Base-by-base conservation (phyloP, 1,140 invertebrate genomes). In the Drosophila kurseongensis region DNA sequence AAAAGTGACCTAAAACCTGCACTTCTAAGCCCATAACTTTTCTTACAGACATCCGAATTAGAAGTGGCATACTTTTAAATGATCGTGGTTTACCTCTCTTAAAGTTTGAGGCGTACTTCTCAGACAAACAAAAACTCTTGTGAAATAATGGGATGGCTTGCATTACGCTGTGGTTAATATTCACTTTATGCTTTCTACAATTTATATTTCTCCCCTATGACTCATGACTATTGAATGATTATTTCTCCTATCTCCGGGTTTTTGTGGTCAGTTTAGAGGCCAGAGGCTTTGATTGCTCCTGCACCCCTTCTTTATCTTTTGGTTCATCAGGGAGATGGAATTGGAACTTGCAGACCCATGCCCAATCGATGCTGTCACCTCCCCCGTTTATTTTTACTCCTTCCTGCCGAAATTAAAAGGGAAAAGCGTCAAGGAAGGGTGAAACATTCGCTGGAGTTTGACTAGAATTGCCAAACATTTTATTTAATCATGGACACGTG, bases 401-500 rank as follows among this genome's bases (percentile, higher is more conserved):
- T 65, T 45, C 2, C 18, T 27, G 16, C 29, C 10, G 9, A n/a
- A 29, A 57, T 35, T 36, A 14, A 40, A 10, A 2, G 45, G 18
- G n/a, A 27, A 36, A n/a, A 12, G 23, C 32, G 14, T 45, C 2
- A 0, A 2, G 3, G n/a, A 36, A 29, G 66, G 63, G 29, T n/a
- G 51, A 8, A 32, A 14, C 29, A 48, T 29, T 38, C 23, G 35
- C 50, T 36, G 38, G 27, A 42, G 69, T 54, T 63, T 50, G 51
- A 56, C 58, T 38, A 51, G 38, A 69, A 86, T 88, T 86, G 75
- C 69, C 62, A 88, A 86, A 61, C 72, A 66, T 75, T 88, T 83
- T 79, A 67, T 74, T 89, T 80, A 88, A 89, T 88, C 80, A 79
- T 41, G 59, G 84, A 66, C 83, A 86, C 83, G 83, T 86, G 83